Percentiles rank a stretch among this genome's conserved stretches.
Conservation (phyloP, 2,113 vertebrate genomes). For the Podarcis cretensis region DNA sequence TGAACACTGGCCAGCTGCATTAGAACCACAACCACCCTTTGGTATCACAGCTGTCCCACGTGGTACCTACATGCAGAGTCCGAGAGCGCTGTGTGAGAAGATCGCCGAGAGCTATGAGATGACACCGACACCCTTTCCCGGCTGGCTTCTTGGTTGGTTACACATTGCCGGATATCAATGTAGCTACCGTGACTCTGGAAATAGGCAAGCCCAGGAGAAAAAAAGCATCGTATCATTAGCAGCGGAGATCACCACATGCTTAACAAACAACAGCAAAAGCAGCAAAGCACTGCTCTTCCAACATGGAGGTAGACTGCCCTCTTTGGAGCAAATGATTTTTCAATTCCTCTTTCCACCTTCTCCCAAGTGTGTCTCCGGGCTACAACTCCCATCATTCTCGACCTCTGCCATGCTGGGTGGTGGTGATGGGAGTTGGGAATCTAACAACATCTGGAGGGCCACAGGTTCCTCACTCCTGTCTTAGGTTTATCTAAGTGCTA, state of each 20-base stretch:
- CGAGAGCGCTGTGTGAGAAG: conserved; percentile 77
- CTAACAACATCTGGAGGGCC: too few relatives aligned
- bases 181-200: conserved; percentile 78
- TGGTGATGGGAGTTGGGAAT: too few relatives aligned
- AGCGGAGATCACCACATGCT: background rate
- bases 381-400: background rate
- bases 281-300: background rate
- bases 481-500: too few relatives aligned
- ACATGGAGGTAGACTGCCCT: background rate
- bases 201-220: background rate
- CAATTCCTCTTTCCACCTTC: background rate
- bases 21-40: accelerated
- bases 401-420: too few relatives aligned
- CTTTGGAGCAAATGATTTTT: background rate
- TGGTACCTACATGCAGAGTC: conserved; percentile 83
- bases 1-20: background rate
- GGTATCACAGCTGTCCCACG: accelerated
- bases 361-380: background rate
- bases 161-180: conserved; percentile 74
- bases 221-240: accelerated
- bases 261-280: background rate
- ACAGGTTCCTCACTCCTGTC: too few relatives aligned
- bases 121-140: conserved; percentile 80
- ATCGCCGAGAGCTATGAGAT: conserved; percentile 79
- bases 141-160: conserved; percentile 61